Evolutionary conservation across 2,113 vertebrate genomes (phyloP).

Genomic region (Protobothrops mucrosquamatus): DNA sequence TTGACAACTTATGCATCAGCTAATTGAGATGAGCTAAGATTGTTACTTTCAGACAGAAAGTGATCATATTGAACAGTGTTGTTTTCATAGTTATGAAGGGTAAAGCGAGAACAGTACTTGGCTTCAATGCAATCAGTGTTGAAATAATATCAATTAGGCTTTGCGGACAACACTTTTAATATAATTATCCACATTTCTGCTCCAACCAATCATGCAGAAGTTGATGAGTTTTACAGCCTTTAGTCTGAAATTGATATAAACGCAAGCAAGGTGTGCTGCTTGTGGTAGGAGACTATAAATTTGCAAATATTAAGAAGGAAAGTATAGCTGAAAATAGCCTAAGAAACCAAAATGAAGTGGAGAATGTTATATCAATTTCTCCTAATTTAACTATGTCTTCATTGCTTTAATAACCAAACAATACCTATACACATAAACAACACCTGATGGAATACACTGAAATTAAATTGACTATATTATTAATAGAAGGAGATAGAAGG

Average conservation of each 20-base stretch:
- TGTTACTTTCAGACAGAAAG: not conserved
- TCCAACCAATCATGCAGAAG: not conserved
- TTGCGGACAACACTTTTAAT: not conserved
- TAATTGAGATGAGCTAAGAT: not conserved
- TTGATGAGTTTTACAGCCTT: not conserved
- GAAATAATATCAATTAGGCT: not conserved
- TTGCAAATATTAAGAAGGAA: not conserved
- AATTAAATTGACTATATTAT: not conserved
- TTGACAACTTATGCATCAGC: not conserved
- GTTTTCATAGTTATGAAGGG: not conserved
- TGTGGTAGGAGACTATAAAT: not conserved
- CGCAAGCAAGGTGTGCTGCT: not conserved
- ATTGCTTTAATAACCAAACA: not conserved
- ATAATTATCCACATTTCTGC: not conserved
- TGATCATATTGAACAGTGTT: not conserved
- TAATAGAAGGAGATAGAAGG: not conserved
- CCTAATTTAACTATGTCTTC: not conserved
- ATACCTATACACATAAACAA: not conserved
- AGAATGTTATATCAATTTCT: not conserved
- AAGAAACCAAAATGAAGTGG: not conserved
- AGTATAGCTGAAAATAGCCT: not conserved
- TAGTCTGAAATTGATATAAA: not conserved
- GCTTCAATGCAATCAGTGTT: not conserved
- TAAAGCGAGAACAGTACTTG: not conserved
- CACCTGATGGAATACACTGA: not conserved